Conservation (phyloP, 2,797 vertebrate species). For the Chelidonichthys spinosus region DNA sequence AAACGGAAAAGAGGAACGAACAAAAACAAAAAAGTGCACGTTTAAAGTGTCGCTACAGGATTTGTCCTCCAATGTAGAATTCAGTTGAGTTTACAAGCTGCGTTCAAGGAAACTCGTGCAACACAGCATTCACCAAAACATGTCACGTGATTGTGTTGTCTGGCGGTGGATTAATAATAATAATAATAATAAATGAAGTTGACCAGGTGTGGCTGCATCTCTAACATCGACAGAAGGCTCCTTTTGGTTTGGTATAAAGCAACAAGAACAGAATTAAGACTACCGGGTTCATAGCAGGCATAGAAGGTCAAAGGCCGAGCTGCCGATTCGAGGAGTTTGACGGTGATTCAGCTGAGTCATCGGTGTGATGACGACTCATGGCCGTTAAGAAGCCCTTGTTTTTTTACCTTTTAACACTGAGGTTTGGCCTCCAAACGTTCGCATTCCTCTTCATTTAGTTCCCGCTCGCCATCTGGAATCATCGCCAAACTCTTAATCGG, state of each 20-base stretch:
- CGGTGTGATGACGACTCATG: no score
- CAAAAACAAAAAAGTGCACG: neutral
- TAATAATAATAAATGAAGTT: neutral
- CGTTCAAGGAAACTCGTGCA: neutral
- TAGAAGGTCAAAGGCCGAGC: slow-evolving; percentile 63
- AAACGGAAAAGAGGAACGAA: neutral
- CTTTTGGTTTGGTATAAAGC: slow-evolving; percentile 73
- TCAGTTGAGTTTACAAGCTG: neutral
- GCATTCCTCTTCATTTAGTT: no score
- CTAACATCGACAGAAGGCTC: slow-evolving; percentile 61
- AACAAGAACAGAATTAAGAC: slow-evolving; percentile 73
- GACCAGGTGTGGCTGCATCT: slow-evolving; percentile 26
- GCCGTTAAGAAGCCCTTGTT: no score
- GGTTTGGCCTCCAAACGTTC: no score
- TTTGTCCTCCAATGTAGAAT: neutral
- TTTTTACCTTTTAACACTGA: no score
- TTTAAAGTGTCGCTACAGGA: neutral
- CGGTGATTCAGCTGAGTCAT: neutral
- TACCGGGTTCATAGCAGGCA: slow-evolving; percentile 69
- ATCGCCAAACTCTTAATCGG: slow-evolving; percentile 36
- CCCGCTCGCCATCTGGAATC: no score
- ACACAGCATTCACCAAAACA: no score
- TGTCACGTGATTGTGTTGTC: no score
- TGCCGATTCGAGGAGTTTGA: slow-evolving; percentile 22
- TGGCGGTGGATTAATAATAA: no score